phyloP scores from a whole-genome alignment of 2,113 vertebrate genomes.

The Seriola aureovittata region DNA sequence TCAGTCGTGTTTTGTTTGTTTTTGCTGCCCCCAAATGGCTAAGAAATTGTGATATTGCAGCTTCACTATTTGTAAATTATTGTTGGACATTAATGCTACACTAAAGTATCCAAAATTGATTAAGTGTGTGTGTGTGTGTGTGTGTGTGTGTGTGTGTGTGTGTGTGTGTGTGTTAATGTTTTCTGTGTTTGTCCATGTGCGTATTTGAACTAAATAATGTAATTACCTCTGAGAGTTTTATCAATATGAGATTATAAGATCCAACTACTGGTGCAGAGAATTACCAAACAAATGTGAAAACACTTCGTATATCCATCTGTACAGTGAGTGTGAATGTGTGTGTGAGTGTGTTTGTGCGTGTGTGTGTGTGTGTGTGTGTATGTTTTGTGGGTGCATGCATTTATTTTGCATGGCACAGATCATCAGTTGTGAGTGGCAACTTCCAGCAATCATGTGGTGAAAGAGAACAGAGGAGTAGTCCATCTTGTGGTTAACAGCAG shows the following conservation, averaged over 20 bases:
- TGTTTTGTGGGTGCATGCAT: background rate
- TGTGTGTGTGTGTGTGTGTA: constrained; percentile 10
- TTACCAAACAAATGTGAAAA: constrained; percentile 1
- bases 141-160: too few species aligned
- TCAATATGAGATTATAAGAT: background rate
- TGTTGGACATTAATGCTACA: background rate
- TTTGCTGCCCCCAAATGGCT: background rate
- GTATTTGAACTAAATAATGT: background rate
- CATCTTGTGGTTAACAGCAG: constrained; percentile 64
- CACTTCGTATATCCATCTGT: constrained; percentile 4
- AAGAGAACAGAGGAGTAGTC: constrained; percentile 29
- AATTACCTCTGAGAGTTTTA: background rate
- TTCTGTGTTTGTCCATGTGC: background rate
- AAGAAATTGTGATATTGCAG: background rate
- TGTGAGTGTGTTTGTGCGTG: background rate
- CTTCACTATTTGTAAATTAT: too few species aligned
- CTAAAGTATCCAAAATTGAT: background rate
- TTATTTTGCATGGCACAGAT: constrained; percentile 37
- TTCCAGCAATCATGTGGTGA: constrained; percentile 25
- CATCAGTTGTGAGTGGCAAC: constrained; percentile 31
- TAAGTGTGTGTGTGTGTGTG: background rate
- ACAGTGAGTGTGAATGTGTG: constrained; percentile 6
- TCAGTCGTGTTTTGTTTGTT: background rate
- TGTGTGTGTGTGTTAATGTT: background rate
- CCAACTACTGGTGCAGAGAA: background rate